Evolutionary conservation across 2,888 invertebrate genomes (phyloP).

Genomic region (Hofmannophila pseudospretella): DNA sequence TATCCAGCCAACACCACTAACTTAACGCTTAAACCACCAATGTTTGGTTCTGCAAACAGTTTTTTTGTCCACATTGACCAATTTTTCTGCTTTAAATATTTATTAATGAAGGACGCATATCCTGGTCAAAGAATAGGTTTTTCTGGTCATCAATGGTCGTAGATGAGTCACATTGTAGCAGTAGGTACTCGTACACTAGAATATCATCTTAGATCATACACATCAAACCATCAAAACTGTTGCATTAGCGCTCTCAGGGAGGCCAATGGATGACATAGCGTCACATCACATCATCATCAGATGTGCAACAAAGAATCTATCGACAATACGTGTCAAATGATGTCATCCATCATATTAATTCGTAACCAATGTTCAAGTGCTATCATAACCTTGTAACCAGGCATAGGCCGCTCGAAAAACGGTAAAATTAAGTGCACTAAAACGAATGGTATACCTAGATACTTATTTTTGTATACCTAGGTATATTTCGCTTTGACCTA

Average conservation of each 20-base stretch:
- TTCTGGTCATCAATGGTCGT: not conserved
- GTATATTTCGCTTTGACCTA: no score
- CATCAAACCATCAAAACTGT: no score
- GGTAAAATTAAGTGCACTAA: not conserved
- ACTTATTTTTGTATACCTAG: no score
- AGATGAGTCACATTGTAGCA: constrained; percentile 4
- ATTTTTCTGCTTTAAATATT: no score
- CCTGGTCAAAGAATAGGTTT: no score
- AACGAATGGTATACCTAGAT: no score
- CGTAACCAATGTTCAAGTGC: no score
- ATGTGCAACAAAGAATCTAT: constrained; percentile 39
- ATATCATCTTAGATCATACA: no score
- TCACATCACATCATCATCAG: constrained; percentile 31
- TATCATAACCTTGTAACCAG: constrained; percentile 16
- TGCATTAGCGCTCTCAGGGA: constrained; percentile 33
- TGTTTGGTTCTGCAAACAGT: not conserved
- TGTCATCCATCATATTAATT: constrained; percentile 35
- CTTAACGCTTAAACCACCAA: not conserved
- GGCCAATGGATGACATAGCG: constrained; percentile 31
- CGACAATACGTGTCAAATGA: constrained; percentile 41
- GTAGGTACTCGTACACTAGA: no score
- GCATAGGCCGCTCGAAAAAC: not conserved
- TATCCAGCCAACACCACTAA: no score
- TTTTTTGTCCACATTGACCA: not conserved
- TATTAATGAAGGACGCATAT: no score